Base-by-base conservation (phyloP, 2,113 vertebrate species). In the Leptobrachium ailaonicum region DNA sequence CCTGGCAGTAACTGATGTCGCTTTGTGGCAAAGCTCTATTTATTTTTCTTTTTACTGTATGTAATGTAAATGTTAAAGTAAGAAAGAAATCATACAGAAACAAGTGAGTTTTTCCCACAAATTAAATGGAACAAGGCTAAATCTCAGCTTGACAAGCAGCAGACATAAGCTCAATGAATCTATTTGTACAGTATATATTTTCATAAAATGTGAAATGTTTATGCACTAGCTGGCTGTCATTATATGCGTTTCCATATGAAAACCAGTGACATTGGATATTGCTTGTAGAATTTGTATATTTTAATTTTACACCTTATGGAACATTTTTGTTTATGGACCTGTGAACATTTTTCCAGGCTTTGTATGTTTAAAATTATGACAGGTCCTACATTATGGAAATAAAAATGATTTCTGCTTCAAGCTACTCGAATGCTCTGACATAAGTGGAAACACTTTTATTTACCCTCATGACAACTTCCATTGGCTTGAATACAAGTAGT, bases 361-460 rank as follows among this genome's bases (percentile, higher is more conserved):
- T 68, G 75, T 13, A 69, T 68, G 66, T 69, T 42, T 69, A 77
- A 69, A 13, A 50, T 77, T 69, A 14, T 76, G 53, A 69, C 53
- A 69, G 53, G 66, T 77, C 60, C 43, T 32, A 71, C 40, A 63
- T 50, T 50, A 63, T 64, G 67, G 43, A 40, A 69, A 64, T 60
- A 32, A 60, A 63, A 79, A 56, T 32, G 6, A 58, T 58, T 72
- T 47, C 42, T 71, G 8, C 56, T 6, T 63, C n/a, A 63, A 62
- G 71, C 56, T 62, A 5, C 42, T 63, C 10, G 14, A 77, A 60
- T 53, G 60, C 20, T 72, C 67, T 78, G 68, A 78, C 76, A 62
- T 71, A 78, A 78, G 76, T 78, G 76, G 76, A 78, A 78, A 78
- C 69, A 47, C 12, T 78, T 78, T 45, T 71, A 78, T 78, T 78